Evolutionary conservation across 1,140 invertebrate species (phyloP).

Genomic region (Panagrolaimus sp.): DNA sequence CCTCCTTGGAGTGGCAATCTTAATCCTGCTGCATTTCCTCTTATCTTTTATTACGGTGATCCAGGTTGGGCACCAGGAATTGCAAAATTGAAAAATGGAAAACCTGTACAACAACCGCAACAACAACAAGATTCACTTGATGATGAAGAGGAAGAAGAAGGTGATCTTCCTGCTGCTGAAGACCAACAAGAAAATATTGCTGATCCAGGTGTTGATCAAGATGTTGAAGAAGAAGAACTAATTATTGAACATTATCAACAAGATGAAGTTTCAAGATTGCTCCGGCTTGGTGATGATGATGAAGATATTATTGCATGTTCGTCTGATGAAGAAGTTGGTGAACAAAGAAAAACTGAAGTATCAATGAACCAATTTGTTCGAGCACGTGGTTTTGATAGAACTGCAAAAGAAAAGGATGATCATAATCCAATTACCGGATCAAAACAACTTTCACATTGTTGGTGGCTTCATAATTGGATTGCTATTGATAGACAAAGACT

Average conservation of each 20-base stretch:
- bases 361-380: background rate
- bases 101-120: background rate
- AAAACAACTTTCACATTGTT: background rate
- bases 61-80: background rate
- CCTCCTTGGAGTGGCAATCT: background rate
- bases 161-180: too few relatives aligned
- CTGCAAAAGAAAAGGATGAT: background rate
- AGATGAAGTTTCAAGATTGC: too few relatives aligned
- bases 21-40: background rate
- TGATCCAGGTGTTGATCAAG: too few relatives aligned
- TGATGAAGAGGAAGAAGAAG: too few relatives aligned
- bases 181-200: too few relatives aligned
- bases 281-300: too few relatives aligned
- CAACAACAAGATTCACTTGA: too few relatives aligned
- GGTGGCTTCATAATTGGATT: background rate
- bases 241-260: too few relatives aligned
- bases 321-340: too few relatives aligned
- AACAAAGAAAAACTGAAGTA: background rate
- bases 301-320: background rate
- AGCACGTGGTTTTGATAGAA: background rate
- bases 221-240: too few relatives aligned
- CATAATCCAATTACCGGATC: background rate
- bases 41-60: background rate
- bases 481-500: background rate
- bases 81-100: background rate